phyloP scores from a whole-genome alignment of 2,888 invertebrate species.

The Nomada hirtipes region DNA sequence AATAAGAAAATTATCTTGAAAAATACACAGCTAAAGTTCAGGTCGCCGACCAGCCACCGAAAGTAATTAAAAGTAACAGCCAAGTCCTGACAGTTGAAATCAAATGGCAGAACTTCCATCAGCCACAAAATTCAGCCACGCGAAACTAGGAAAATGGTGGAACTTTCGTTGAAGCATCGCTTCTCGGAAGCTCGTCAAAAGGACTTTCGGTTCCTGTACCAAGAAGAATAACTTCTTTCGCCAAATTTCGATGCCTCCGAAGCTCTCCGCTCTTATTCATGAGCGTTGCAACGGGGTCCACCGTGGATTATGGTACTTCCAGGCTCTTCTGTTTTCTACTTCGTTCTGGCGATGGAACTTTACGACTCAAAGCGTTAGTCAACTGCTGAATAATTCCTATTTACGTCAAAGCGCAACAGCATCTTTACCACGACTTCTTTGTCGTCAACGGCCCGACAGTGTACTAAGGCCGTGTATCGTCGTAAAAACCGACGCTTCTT shows the following conservation, averaged over 20 bases:
- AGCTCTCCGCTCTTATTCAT: neutral
- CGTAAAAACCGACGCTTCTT: constrained; percentile 9
- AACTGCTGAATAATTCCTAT: constrained; percentile 27
- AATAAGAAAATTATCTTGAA: neutral
- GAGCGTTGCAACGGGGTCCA: neutral
- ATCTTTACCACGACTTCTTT: constrained; percentile 1
- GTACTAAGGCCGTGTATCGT: neutral
- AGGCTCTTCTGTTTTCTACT: neutral
- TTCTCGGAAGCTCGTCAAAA: constrained; percentile 5
- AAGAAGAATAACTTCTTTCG: constrained; percentile 23
- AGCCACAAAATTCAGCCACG: neutral
- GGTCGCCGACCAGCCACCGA: neutral
- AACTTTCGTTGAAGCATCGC: constrained; percentile 1
- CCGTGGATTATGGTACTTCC: neutral
- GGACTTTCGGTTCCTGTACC: neutral
- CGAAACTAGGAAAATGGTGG: neutral
- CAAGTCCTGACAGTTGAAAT: neutral
- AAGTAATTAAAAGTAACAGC: constrained; percentile 29
- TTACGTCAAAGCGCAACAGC: neutral
- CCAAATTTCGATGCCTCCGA: neutral
- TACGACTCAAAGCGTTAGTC: constrained; percentile 4
- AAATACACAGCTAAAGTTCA: too few relatives aligned
- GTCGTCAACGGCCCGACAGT: neutral
- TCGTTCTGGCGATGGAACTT: constrained; percentile 1
- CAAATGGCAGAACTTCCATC: neutral